Evolutionary conservation across 2,888 invertebrate genomes (phyloP).

Genomic region (Dichetophora obliterata): DNA sequence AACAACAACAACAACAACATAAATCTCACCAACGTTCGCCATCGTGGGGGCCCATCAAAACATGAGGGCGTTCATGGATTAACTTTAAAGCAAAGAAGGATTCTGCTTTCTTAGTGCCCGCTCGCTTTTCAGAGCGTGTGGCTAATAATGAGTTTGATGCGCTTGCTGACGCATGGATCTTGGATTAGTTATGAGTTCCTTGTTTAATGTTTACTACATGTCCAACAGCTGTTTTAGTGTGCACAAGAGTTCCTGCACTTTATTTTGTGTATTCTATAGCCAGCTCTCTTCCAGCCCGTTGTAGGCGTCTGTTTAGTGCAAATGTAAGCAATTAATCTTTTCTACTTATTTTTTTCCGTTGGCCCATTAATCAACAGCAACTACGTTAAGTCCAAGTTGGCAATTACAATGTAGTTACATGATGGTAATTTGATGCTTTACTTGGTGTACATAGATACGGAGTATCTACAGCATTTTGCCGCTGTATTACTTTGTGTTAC

Average conservation of each 20-base stretch:
- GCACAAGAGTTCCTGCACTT: neutral
- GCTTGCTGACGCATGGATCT: slow-evolving; percentile 14
- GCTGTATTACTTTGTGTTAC: no score
- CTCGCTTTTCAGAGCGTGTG: slow-evolving; percentile 20
- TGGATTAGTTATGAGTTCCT: slow-evolving; percentile 15
- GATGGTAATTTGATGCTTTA: no score
- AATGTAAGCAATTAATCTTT: slow-evolving; percentile 37
- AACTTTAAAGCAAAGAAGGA: neutral
- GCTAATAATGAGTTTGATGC: slow-evolving; percentile 33
- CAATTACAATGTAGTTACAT: no score
- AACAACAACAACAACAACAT: neutral
- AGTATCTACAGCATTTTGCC: no score
- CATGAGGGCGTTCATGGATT: slow-evolving; percentile 1
- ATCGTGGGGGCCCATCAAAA: neutral
- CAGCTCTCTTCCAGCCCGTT: neutral
- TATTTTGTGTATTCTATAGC: neutral
- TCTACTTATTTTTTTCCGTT: neutral
- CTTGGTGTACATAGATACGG: no score
- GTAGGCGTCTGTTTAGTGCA: slow-evolving; percentile 31
- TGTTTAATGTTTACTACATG: slow-evolving; percentile 2
- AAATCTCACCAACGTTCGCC: neutral
- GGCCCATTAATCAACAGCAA: slow-evolving; percentile 34
- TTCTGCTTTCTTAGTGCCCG: neutral
- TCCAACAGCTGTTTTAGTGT: slow-evolving; percentile 30
- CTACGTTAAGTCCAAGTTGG: neutral